Percentiles rank a stretch among this genome's conserved stretches.
phyloP scores from a whole-genome alignment of 2,888 invertebrate species.

The Hirtodrosophila alboralis region DNA sequence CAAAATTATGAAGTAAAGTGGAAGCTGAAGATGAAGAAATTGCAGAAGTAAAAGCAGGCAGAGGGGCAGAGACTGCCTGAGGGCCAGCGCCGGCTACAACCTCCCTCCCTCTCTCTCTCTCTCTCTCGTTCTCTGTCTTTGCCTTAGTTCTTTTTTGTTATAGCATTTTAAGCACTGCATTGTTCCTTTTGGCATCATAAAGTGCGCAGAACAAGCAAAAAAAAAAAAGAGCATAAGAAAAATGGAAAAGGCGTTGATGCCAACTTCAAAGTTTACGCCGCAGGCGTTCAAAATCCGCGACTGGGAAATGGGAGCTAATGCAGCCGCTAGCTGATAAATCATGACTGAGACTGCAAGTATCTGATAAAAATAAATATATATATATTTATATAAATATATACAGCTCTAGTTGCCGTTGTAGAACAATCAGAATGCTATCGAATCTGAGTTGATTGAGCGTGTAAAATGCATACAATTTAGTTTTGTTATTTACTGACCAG shows the following conservation, averaged over 20 bases:
- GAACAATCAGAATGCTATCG: not conserved
- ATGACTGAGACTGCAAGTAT: no score
- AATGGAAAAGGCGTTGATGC: conserved; percentile 68
- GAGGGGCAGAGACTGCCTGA: no score
- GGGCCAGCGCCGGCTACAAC: conserved; percentile 38
- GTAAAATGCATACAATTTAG: conserved; percentile 2
- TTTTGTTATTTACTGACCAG: conserved; percentile 12
- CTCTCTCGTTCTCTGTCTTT: not conserved
- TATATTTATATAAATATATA: conserved; percentile 5
- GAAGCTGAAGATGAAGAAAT: conserved; percentile 1
- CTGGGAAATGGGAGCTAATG: conserved; percentile 31
- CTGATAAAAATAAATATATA: conserved; percentile 23
- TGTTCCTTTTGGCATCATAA: conserved; percentile 37
- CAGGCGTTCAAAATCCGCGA: conserved; percentile 46
- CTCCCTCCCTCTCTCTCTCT: not conserved
- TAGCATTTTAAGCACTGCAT: conserved; percentile 46
- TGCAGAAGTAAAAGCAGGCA: conserved; percentile 7
- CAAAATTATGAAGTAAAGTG: not conserved
- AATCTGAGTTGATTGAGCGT: not conserved
- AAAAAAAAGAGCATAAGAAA: conserved; percentile 38
- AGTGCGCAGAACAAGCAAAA: conserved; percentile 41
- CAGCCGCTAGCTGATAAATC: conserved; percentile 45
- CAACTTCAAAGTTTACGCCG: conserved; percentile 68
- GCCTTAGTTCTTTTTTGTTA: conserved; percentile 11
- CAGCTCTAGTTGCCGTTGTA: not conserved